phyloP scores from a whole-genome alignment of 2,888 invertebrate genomes.

The Neoascia interrupta region DNA sequence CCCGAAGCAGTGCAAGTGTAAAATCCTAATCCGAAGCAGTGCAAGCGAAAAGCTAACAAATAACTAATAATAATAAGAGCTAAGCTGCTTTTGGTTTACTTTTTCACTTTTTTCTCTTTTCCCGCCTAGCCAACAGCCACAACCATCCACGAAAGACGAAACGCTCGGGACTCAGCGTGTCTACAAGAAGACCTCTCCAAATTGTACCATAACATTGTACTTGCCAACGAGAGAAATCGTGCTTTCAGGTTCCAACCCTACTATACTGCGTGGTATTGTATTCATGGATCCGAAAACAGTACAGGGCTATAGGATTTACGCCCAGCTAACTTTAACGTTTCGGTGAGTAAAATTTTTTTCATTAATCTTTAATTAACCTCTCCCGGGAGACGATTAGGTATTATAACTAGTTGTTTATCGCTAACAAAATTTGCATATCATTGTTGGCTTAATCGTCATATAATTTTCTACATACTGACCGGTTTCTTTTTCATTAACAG shows the following conservation, averaged over 20 bases:
- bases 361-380: neutral
- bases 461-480: neutral
- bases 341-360: constrained; percentile 81
- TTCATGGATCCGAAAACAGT: constrained; percentile 94
- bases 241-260: constrained; percentile 87
- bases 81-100: too few relatives aligned
- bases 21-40: too few relatives aligned
- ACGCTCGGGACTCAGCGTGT: constrained; percentile 82
- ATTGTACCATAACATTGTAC: constrained; percentile 91
- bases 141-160: constrained; percentile 69
- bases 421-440: too few relatives aligned
- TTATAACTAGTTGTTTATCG: too few relatives aligned
- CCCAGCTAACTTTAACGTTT: constrained; percentile 94
- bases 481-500: constrained; percentile 78
- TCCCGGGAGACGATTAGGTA: neutral
- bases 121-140: constrained; percentile 29
- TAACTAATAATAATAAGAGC: too few relatives aligned
- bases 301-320: constrained; percentile 88
- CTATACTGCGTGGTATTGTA: constrained; percentile 93
- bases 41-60: too few relatives aligned
- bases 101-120: too few relatives aligned
- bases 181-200: constrained; percentile 92
- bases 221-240: constrained; percentile 90
- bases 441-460: neutral
- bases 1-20: too few relatives aligned